Base-by-base conservation (phyloP, 1,140 invertebrate genomes). In the Leptopilina clavipes region DNA sequence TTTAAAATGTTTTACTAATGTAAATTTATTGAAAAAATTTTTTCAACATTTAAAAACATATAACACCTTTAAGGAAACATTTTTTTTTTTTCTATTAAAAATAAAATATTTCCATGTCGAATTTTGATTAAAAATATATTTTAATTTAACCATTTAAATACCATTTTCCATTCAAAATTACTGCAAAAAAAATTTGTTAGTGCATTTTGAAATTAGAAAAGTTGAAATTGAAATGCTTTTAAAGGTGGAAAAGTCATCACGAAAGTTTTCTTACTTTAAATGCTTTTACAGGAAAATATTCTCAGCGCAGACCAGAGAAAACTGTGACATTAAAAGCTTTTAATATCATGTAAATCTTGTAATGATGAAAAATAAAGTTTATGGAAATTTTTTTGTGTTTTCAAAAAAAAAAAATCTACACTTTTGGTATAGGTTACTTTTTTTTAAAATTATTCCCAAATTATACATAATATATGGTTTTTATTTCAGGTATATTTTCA, bases 261-360 rank as follows among this genome's bases (percentile, higher is more conserved):
- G 19, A 56, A 56, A 56, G 17, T 56, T 56, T 56, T 56, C 54
- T 18, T 56, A 56, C 19, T 56, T 56, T 7, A 56, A 56, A 56
- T 56, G 54, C 54, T 56, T 56, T 56, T 18, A 22, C 54, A 9
- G n/a, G 54, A 17, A 56, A 56, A 22, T 56, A 56, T 56, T 56
- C 54, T 31, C 25, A n/a, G n/a, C 19, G 0, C 17, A 56, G 19
- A 22, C 17, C n/a, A n/a, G 7, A 18, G 54, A 48, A 48, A 48
- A 48, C 44, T 48, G n/a, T 11, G 44, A 48, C 44, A 48, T 48
- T 48, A 48, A 48, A n/a, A 48, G 44, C 12, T 48, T 48, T 48
- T 48, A 48, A 48, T 48, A 48, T 12, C 44, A 48, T 48, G 44
- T n/a, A 48, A 48, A 48, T 48, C 44, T 11, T 12, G 11, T 48